Conservation (phyloP, 2,888 invertebrate species). For the Cryptophagus acutangulus region DNA sequence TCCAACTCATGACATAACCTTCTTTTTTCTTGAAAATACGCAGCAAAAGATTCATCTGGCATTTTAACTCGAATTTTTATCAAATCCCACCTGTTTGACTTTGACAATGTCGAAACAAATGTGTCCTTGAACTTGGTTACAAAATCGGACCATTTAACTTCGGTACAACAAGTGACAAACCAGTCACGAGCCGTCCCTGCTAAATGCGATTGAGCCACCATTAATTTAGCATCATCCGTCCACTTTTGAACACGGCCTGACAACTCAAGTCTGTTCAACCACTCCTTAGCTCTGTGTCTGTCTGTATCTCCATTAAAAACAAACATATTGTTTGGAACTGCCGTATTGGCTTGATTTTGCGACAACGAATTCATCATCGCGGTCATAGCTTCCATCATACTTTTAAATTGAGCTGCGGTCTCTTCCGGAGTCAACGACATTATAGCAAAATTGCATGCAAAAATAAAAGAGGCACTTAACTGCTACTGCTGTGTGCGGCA, state of each 20-base stretch:
- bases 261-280: background rate
- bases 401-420: too few relatives aligned
- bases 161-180: background rate
- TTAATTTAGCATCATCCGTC: background rate
- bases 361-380: background rate
- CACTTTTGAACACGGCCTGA: background rate
- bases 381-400: background rate
- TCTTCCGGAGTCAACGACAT: too few relatives aligned
- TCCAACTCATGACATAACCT: background rate
- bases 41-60: background rate
- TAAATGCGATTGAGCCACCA: background rate
- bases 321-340: background rate
- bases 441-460: too few relatives aligned
- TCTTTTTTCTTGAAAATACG: conserved; percentile 1
- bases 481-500: too few relatives aligned
- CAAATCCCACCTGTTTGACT: background rate
- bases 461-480: too few relatives aligned
- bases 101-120: background rate
- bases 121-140: background rate
- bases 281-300: background rate
- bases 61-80: background rate
- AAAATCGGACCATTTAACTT: background rate
- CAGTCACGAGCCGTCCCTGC: background rate
- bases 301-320: background rate
- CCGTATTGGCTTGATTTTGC: background rate